Base-by-base conservation (phyloP, 2,888 invertebrate species). In the Drosophila kambysellisi region DNA sequence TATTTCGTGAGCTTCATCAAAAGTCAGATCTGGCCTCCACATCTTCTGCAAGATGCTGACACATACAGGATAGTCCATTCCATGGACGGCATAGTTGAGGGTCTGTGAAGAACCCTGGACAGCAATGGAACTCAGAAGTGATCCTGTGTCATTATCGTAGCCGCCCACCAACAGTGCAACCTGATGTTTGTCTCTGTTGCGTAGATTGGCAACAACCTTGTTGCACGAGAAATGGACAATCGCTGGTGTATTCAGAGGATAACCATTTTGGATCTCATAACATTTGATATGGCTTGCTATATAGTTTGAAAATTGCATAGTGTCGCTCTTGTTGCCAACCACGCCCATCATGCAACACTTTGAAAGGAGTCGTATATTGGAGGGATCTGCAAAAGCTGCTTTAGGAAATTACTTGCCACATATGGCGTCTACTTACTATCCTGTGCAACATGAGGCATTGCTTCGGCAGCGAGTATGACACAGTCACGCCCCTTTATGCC, bases 231-330 rank as follows among this genome's bases (percentile, higher is more conserved):
- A 99, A 91, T 96, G 96, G 0, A 98, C 97, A 3, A 98, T 97
- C 29, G 98, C 97, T 78, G 95, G 94, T 0, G 98, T 97, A 4
- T 97, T 97, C 61, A 99, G 93, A 92, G 98, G 98, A 92, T 99
- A 99, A 4, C 98, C 98, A 93, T 99, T 98, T 81, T 98, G 95
- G 97, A 99, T 98, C 94, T 98, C 98, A 92, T 99, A 99, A 35
- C 99, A 94, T 87, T 98, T 97, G 79, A 99, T 96, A 92, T 99
- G 99, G 93, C 98, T 98, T 8, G 96, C 96, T 83, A 99, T 98
- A 91, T 97, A 99, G 91, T 99, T 98, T 0, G 98, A 97, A 94
- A 99, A 99, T 91, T 99, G 98, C 37, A 96, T 96, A 0, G 98
- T 97, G 92, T 99, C 99, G 1, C 98, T 99, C 29, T 96, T 94